These are phyloP conservation scores for Cisticola juncidis DNA, from an alignment of 2,113 vertebrate species.

Conservation along the genomic window DNA sequence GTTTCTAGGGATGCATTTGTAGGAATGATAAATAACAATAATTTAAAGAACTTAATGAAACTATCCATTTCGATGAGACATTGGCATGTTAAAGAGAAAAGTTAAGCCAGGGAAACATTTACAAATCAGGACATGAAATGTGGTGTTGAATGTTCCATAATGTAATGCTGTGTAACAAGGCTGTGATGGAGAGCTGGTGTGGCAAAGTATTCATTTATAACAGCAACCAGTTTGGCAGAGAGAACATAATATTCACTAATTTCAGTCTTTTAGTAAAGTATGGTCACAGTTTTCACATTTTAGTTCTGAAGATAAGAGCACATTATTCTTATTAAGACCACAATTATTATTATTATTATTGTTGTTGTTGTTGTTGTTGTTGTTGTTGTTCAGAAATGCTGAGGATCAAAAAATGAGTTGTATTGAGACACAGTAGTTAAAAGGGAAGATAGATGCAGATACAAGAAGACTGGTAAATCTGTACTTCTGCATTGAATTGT, in stretches of 20 bases:
- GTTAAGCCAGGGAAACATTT: background rate
- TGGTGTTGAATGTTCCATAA: background rate
- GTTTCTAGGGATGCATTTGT: background rate
- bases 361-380: background rate
- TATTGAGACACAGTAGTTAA: background rate
- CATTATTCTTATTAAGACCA: background rate
- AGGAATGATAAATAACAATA: conserved; percentile 30
- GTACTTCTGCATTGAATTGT: background rate
- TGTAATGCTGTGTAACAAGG: background rate
- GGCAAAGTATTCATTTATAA: background rate
- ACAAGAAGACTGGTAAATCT: background rate
- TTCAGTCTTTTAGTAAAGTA: background rate
- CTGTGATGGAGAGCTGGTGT: background rate
- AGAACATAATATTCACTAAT: background rate
- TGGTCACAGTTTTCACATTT: background rate
- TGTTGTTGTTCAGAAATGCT: background rate
- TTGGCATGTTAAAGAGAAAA: background rate
- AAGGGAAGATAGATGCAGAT: background rate
- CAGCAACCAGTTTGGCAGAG: background rate
- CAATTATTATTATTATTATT: no score
- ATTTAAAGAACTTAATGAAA: conserved; percentile 29
- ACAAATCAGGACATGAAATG: background rate
- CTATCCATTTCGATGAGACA: conserved; percentile 30
- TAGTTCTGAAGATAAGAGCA: background rate
- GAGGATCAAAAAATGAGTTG: background rate